Evolutionary conservation across 2,888 invertebrate genomes (phyloP).

Genomic region (Mesorhabditis spiculigera): DNA sequence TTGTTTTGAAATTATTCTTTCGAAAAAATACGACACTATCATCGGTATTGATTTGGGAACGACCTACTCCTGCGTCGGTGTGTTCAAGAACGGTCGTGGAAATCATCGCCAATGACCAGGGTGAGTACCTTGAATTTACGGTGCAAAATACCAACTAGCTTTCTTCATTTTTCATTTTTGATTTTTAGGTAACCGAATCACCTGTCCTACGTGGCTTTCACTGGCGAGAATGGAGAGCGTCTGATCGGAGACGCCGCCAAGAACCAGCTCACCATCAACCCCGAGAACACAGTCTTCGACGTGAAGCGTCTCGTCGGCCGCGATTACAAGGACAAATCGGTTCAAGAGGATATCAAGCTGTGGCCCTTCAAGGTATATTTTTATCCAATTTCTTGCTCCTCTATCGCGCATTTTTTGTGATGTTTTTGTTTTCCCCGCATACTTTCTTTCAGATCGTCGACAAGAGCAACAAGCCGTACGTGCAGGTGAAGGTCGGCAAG

Average conservation of each 20-base stretch:
- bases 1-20: conserved; percentile 10
- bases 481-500: conserved; percentile 78
- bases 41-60: conserved; percentile 61
- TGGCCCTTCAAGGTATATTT: conserved; percentile 79
- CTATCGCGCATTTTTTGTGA: background rate
- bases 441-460: conserved; percentile 68
- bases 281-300: conserved; percentile 97
- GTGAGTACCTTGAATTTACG: conserved; percentile 36
- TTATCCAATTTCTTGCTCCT: background rate
- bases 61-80: conserved; percentile 59
- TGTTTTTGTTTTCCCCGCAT: background rate
- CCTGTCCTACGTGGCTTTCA: conserved; percentile 58
- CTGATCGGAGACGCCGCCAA: conserved; percentile 91
- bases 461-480: conserved; percentile 89
- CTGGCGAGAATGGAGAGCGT: conserved; percentile 53
- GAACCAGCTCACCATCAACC: conserved; percentile 96
- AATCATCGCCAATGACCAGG: conserved; percentile 58
- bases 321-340: conserved; percentile 83
- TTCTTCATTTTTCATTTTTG: background rate
- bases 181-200: conserved; percentile 49
- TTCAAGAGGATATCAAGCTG: conserved; percentile 90
- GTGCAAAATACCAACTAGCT: background rate
- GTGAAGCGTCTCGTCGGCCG: conserved; percentile 96
- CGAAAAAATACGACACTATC: conserved; percentile 57
- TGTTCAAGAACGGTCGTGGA: conserved; percentile 63